Percentiles rank a stretch among this genome's conserved stretches.
Evolutionary conservation across 1,140 invertebrate genomes (phyloP).

Genomic region (Thalassaphorura encarpata): DNA sequence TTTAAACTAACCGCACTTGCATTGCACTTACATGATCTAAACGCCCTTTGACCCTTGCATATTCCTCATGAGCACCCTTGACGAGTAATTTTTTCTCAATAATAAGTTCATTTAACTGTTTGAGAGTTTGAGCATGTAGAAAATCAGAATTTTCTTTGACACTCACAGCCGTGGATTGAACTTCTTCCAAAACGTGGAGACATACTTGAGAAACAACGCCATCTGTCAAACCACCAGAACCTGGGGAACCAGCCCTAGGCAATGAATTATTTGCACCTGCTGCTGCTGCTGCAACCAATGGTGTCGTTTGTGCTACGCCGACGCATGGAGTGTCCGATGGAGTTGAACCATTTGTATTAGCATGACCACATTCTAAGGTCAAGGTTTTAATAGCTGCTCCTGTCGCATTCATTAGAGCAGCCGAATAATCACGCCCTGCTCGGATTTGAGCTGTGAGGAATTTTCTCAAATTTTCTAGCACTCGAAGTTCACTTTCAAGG

Average conservation of each 20-base stretch:
- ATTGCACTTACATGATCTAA: slow-evolving; percentile 24
- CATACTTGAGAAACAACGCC: slow-evolving; percentile 25
- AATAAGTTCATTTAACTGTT: slow-evolving; percentile 26
- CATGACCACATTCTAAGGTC: slow-evolving; percentile 2
- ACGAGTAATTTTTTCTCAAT: slow-evolving; percentile 22
- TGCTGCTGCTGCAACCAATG: neutral
- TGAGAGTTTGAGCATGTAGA: slow-evolving; percentile 17
- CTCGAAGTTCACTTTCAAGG: slow-evolving; percentile 26
- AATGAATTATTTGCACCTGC: neutral
- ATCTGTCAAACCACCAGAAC: slow-evolving; percentile 2
- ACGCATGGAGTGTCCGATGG: neutral
- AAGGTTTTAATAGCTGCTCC: slow-evolving; percentile 26
- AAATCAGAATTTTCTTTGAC: slow-evolving; percentile 29
- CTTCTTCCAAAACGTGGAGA: slow-evolving; percentile 29
- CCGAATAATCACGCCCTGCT: slow-evolving; percentile 22
- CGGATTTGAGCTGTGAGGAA: slow-evolving; percentile 22
- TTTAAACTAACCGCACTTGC: no score
- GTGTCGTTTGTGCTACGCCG: neutral
- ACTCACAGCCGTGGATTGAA: slow-evolving; percentile 17
- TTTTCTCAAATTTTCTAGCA: slow-evolving; percentile 29
- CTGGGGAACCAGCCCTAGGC: neutral
- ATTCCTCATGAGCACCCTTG: slow-evolving; percentile 24
- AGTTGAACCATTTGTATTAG: neutral
- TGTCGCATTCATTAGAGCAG: slow-evolving; percentile 15
- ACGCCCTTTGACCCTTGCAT: slow-evolving; percentile 27